Evolutionary conservation across 2,888 invertebrate genomes (phyloP), one percentile per base, ranked within the genome.

Genomic region (Portevinia maculata): DNA sequence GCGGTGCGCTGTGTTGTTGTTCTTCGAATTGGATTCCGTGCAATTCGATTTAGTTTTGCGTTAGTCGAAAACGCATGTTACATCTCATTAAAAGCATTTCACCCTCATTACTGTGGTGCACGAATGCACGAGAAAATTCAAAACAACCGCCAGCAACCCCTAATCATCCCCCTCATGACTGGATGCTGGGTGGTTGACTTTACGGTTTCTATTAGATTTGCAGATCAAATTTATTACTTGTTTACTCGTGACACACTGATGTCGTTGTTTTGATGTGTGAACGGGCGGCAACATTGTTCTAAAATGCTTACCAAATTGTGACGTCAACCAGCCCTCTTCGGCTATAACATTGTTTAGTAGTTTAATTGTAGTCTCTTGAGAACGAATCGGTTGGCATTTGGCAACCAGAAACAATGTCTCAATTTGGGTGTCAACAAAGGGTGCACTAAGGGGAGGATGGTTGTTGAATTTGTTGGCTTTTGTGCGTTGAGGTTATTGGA

Each of bases 201-300:
- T 55, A 59, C 13, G 64, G 48, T 65, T 39, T 44, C 57, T 62
- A 67, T 78, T 78, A 67, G 67, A 83, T 83, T 73, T 73, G 41
- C 67, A 41, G 76, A 76, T 78, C 71, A 83, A 78, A 83, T 67
- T 78, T 73, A 83, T 83, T 83, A 83, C 78, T 83, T 83, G 83
- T 83, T 83, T 83, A 83, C 78, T 67, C 39, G 52, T 78, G 62
- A 71, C 62, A 73, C 67, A 62, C 60, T 78, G 65, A 52, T 70
- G 53, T 13, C 52, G 30, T 21, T 32, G 28, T 44, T 37, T 48
- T 39, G 57, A 57, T 65, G 65, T 50, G 65, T 65, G 52, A 52
- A 65, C 30, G 21, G 73, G 11, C 17, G 78, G 11, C 17, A 41
- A 62, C 39, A 74, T 46, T 67, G 60, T 69, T 70, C 62, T 28